Evolutionary conservation across 1,140 invertebrate species (phyloP).

Genomic region (Drosophila littoralis): DNA sequence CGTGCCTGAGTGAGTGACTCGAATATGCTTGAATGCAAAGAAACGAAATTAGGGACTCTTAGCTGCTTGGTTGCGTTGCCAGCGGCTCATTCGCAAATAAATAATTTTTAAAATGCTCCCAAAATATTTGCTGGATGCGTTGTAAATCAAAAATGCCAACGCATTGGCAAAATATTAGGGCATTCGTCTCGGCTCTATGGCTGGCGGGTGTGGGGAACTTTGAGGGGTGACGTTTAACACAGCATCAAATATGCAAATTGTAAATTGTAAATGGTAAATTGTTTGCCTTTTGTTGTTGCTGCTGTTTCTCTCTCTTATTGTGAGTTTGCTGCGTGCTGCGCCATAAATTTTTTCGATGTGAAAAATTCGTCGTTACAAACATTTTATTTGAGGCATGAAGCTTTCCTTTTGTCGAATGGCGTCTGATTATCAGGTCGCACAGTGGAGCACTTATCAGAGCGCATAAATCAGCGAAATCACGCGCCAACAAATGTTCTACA

Average conservation of each 20-base stretch:
- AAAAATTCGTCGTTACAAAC: slow-evolving; percentile 36
- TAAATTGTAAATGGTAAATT: slow-evolving; percentile 44
- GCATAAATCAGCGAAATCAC: slow-evolving; percentile 79
- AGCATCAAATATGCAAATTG: slow-evolving; percentile 75
- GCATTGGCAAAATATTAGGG: slow-evolving; percentile 63
- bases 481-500: slow-evolving; percentile 68
- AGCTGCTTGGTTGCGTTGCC: slow-evolving; percentile 29
- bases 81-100: slow-evolving; percentile 49
- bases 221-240: slow-evolving; percentile 35
- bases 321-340: slow-evolving; percentile 19
- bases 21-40: slow-evolving; percentile 36
- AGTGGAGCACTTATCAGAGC: slow-evolving; percentile 56
- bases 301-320: slow-evolving; percentile 14
- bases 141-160: slow-evolving; percentile 75
- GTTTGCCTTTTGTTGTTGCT: slow-evolving; percentile 28
- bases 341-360: slow-evolving; percentile 50
- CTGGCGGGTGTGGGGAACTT: not conserved
- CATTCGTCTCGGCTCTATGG: not conserved
- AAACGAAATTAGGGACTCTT: slow-evolving; percentile 57
- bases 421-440: slow-evolving; percentile 54
- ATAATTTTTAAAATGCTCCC: slow-evolving; percentile 58
- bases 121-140: slow-evolving; percentile 43
- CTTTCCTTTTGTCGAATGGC: slow-evolving; percentile 16
- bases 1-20: slow-evolving; percentile 38
- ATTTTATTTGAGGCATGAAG: slow-evolving; percentile 62